Evolutionary conservation across 2,797 vertebrate species (phyloP), one percentile per base, ranked within the genome.

Genomic region (Phrynocephalus guinanensis): DNA sequence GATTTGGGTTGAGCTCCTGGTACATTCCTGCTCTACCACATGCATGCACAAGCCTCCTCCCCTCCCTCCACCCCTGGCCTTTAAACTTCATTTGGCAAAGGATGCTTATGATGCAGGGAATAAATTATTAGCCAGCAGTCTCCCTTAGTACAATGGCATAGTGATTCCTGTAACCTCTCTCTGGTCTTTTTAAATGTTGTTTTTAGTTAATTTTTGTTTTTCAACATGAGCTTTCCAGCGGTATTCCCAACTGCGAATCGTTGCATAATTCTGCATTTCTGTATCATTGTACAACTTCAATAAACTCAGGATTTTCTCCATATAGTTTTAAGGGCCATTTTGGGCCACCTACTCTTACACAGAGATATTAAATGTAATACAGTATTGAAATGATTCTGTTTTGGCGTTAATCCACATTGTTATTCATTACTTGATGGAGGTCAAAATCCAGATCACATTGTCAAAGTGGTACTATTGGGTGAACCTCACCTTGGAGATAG

Each of bases 381-480:
- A 66, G 63, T 24, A 38, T 78, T 52, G 15, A 78, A 18, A 67
- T 67, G 6, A 66, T 60, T 80, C 77, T 16, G 67, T 81, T 10
- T 24, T 79, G 70, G 13, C 84, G 67, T 20, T 60, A 80, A 78
- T 76, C 3, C 3, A 50, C 20, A 77, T 16, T 44, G n/a, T 33
- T 85, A 87, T 66, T 48, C 24, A 13, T 0, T 91, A 88, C 18
- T 63, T 76, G 44, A 22, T 80, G 33, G 78, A 86, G 77, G 86
- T 93, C 13, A 80, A 85, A 89, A 89, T 89, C 79, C 89, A 71
- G 1, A 72, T n/a, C 87, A 1, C 0, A 22, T 90, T 1, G 38
- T 90, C 93, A 93, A 20, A 94, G 84, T 50, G 82, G 72, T 91
- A 90, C 91, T 30, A 11, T 79, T 83, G 28, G 67, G 18, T 87